Conservation (phyloP, 2,797 vertebrate genomes). For the Anguilla pacifica region DNA sequence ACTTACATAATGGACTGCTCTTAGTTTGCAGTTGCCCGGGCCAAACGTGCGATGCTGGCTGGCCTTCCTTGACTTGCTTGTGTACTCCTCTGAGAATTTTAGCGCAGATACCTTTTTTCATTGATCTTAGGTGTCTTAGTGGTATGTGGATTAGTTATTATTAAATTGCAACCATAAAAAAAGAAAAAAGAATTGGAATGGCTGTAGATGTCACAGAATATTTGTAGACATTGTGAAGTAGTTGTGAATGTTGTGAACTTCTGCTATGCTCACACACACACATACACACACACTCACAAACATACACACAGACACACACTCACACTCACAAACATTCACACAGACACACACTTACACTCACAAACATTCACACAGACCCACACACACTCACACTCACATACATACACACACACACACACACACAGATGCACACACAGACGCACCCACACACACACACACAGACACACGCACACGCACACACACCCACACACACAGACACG, state of each 20-base stretch:
- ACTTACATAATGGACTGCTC: neutral
- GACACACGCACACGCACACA: neutral
- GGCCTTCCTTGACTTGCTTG: neutral
- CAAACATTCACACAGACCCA: neutral
- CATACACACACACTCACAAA: neutral
- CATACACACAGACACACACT: neutral
- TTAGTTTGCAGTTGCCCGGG: neutral
- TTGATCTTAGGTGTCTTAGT: neutral
- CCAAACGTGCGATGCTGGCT: too few relatives aligned
- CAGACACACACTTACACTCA: neutral
- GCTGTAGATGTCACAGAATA: neutral
- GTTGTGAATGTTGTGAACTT: neutral
- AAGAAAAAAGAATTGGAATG: neutral
- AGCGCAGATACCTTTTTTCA: neutral
- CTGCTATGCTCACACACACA: neutral
- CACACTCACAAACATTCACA: slow-evolving; percentile 19
- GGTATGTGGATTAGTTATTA: neutral
- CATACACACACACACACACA: slow-evolving; percentile 5
- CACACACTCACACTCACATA: neutral
- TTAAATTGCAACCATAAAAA: neutral
- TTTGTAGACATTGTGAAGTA: neutral
- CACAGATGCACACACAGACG: slow-evolving; percentile 18
- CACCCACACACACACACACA: neutral
- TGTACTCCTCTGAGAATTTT: neutral
- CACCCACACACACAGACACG: neutral